Evolutionary conservation across 2,797 vertebrate genomes (phyloP).

Genomic region (Moxostoma hubbsi): DNA sequence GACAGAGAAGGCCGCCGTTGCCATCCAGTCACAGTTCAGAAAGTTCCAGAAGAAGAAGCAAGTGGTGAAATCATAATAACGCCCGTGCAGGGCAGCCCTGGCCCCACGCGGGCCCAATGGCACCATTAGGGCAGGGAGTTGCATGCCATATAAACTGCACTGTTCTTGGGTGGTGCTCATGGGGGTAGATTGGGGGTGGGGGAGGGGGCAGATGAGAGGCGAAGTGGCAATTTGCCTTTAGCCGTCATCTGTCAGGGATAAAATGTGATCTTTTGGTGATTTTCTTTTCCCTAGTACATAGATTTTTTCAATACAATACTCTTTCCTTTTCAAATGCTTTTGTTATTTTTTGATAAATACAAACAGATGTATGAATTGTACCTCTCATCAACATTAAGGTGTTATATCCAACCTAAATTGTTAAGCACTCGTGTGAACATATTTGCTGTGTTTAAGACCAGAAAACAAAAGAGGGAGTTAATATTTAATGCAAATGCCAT

Average conservation of each 20-base stretch:
- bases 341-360: slow-evolving; percentile 34
- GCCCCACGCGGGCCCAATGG: slow-evolving; percentile 44
- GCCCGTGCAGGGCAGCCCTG: slow-evolving; percentile 58
- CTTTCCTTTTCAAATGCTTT: slow-evolving; percentile 20
- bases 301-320: slow-evolving; percentile 7
- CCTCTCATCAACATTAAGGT: not conserved
- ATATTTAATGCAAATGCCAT: not conserved
- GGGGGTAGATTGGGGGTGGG: slow-evolving; percentile 64
- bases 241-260: slow-evolving; percentile 41
- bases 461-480: not conserved
- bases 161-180: slow-evolving; percentile 49
- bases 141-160: slow-evolving; percentile 77
- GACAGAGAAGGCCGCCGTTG: slow-evolving; percentile 91
- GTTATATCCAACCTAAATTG: slow-evolving; percentile 21
- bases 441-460: not conserved
- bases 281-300: slow-evolving; percentile 15
- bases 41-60: slow-evolving; percentile 98
- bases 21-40: slow-evolving; percentile 97
- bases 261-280: slow-evolving; percentile 30
- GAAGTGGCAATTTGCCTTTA: slow-evolving; percentile 42
- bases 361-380: slow-evolving; percentile 11
- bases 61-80: slow-evolving; percentile 84
- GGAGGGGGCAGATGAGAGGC: slow-evolving; percentile 27
- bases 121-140: slow-evolving; percentile 62
- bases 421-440: not conserved